phyloP scores from a whole-genome alignment of 2,113 vertebrate species.

The Pyrgilauda ruficollis region DNA sequence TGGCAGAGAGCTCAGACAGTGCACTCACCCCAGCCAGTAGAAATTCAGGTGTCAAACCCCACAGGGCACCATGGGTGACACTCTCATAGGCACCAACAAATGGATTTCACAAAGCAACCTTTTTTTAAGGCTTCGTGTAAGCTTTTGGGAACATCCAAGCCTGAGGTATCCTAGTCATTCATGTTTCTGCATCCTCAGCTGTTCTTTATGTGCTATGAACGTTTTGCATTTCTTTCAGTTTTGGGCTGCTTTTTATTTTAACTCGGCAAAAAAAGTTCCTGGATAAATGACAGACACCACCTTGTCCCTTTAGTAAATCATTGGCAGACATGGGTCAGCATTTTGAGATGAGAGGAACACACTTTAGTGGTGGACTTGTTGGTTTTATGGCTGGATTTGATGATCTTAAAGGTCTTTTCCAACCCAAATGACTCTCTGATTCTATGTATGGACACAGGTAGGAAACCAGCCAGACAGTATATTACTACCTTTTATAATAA shows the following conservation, averaged over 20 bases:
- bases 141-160: not conserved
- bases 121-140: not conserved
- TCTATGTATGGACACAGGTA: not conserved
- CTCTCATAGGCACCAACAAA: not conserved
- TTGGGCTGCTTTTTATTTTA: not conserved
- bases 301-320: not conserved
- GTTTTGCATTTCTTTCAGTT: not conserved
- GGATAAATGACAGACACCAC: not conserved
- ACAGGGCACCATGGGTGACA: fast-evolving
- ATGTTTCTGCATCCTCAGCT: not conserved
- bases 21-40: not conserved
- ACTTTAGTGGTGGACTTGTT: not conserved
- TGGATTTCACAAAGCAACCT: not conserved
- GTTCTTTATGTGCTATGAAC: not conserved
- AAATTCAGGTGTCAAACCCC: not conserved
- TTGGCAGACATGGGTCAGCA: not conserved
- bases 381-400: not conserved
- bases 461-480: not conserved
- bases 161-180: not conserved
- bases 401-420: not conserved
- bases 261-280: not conserved
- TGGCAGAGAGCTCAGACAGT: not conserved
- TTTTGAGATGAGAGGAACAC: not conserved
- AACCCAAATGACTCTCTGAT: not conserved
- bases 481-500: not conserved